Conservation (phyloP, 2,797 vertebrate species). For the Amphiprion clarkii region DNA sequence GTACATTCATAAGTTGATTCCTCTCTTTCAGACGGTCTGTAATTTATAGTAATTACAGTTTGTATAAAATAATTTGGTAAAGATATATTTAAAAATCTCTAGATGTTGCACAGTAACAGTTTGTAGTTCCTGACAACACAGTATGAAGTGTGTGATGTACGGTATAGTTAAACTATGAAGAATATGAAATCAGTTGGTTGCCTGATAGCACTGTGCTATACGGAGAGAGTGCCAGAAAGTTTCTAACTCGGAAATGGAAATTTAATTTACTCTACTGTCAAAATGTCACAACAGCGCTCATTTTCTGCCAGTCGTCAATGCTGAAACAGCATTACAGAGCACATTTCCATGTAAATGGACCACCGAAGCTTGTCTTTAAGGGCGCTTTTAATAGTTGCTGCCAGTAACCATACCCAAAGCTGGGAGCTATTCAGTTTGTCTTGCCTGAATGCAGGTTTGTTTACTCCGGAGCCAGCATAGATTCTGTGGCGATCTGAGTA, state of each 20-base stretch:
- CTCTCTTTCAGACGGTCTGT: background rate
- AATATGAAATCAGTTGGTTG: background rate
- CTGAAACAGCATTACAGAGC: constrained; percentile 6
- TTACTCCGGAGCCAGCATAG: constrained; percentile 51
- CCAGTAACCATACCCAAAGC: constrained; percentile 35
- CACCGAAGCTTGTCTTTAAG: constrained; percentile 32
- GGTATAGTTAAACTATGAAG: background rate
- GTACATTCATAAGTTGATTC: background rate
- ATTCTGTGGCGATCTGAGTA: constrained; percentile 59
- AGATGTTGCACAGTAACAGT: background rate
- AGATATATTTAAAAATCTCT: background rate
- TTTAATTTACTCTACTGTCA: constrained; percentile 5
- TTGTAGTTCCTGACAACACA: background rate
- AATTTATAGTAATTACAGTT: background rate
- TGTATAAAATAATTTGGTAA: background rate
- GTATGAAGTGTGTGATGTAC: background rate
- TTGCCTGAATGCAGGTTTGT: constrained; percentile 66
- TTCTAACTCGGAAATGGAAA: constrained; percentile 15
- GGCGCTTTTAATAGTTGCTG: constrained; percentile 20
- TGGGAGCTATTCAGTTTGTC: constrained; percentile 49
- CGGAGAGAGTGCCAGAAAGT: background rate
- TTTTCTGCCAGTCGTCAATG: constrained; percentile 29
- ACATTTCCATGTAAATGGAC: constrained; percentile 39
- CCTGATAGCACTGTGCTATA: background rate
- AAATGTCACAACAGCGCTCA: background rate